phyloP scores from a whole-genome alignment of 2,888 invertebrate species.

The Cheilosia vernalis region DNA sequence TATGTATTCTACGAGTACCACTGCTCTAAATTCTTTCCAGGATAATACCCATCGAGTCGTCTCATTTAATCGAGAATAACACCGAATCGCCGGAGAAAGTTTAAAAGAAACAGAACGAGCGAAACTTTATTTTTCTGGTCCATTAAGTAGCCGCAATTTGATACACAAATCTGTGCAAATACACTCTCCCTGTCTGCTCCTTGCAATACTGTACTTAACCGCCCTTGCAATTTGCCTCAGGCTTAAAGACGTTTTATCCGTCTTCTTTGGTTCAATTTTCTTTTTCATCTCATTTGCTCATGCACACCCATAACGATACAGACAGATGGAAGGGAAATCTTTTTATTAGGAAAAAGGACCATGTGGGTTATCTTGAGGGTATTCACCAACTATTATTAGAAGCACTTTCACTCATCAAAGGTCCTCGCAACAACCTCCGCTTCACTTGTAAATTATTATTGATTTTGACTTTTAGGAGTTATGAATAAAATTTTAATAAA shows the following conservation, averaged over 20 bases:
- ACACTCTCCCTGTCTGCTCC: slow-evolving; percentile 3
- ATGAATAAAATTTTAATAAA: slow-evolving; percentile 63
- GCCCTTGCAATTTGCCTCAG: slow-evolving; percentile 41
- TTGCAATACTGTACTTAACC: slow-evolving; percentile 4
- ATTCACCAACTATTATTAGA: slow-evolving; percentile 12
- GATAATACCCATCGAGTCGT: neutral
- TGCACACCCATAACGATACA: neutral
- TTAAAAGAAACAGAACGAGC: slow-evolving; percentile 45
- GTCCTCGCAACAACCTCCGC: neutral
- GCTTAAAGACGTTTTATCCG: slow-evolving; percentile 33
- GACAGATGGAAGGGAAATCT: neutral
- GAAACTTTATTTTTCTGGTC: slow-evolving; percentile 68
- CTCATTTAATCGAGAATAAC: slow-evolving; percentile 6
- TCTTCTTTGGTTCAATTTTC: neutral
- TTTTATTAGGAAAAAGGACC: slow-evolving; percentile 2
- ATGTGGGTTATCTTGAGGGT: neutral
- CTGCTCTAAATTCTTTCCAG: slow-evolving; percentile 21
- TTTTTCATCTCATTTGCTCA: neutral
- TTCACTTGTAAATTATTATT: slow-evolving; percentile 9
- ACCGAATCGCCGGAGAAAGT: slow-evolving; percentile 31
- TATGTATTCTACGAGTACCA: slow-evolving; percentile 20
- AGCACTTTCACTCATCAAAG: slow-evolving; percentile 10
- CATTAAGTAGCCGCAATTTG: slow-evolving; percentile 68
- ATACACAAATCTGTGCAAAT: slow-evolving; percentile 65
- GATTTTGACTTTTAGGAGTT: slow-evolving; percentile 22